phyloP scores from a whole-genome alignment of 2,888 invertebrate species.

The Gymnocheta viridis region DNA sequence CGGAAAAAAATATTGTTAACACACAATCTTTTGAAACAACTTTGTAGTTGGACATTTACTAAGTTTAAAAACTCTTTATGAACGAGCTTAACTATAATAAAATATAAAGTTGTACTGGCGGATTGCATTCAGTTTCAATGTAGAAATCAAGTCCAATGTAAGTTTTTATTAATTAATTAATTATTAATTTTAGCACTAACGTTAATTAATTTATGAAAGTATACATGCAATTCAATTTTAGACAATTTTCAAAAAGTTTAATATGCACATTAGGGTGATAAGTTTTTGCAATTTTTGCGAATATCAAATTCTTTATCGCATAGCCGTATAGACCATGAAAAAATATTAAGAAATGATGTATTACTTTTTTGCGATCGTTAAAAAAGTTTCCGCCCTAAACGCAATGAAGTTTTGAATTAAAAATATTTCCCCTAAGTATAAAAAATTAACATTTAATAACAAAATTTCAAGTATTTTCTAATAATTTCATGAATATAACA shows the following conservation, averaged over 20 bases:
- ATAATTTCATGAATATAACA: no score
- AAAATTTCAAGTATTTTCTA: no score
- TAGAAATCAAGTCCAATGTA: conserved; percentile 47
- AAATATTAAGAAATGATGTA: no score
- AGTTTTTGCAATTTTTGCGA: no score
- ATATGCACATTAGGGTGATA: background rate
- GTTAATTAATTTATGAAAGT: conserved; percentile 5
- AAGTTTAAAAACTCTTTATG: background rate
- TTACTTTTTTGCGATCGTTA: no score
- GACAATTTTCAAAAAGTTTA: background rate
- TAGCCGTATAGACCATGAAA: no score
- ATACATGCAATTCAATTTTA: background rate
- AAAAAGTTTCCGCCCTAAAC: no score
- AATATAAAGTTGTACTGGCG: background rate
- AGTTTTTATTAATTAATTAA: conserved; percentile 55
- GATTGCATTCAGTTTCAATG: background rate
- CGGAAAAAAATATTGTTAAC: conserved; percentile 29
- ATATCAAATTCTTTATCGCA: no score
- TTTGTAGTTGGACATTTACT: conserved; percentile 8
- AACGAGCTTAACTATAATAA: background rate
- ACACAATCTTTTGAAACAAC: conserved; percentile 8
- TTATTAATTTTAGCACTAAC: conserved; percentile 33
- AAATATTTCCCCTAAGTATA: no score
- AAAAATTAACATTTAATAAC: no score
- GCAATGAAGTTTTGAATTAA: no score